Evolutionary conservation across 2,797 vertebrate species (phyloP).

Genomic region (Sebastes melanostomus): DNA sequence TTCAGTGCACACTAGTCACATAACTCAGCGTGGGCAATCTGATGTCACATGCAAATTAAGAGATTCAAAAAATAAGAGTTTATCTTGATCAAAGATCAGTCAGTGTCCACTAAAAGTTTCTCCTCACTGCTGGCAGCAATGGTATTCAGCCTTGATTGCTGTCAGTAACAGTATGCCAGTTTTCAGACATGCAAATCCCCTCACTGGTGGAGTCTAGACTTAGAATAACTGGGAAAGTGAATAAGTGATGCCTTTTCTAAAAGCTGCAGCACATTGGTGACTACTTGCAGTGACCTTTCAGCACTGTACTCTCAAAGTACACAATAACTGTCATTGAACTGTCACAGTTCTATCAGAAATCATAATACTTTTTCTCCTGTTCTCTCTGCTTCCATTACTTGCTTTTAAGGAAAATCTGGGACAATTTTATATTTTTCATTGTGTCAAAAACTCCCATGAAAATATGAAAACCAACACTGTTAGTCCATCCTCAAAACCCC

Average conservation of each 20-base stretch:
- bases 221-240: background rate
- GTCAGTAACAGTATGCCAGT: background rate
- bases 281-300: background rate
- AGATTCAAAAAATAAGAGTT: background rate
- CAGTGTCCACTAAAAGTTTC: background rate
- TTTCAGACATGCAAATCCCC: background rate
- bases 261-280: background rate
- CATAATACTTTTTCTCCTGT: background rate
- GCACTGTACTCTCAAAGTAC: background rate
- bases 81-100: background rate
- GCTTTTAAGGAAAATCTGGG: background rate
- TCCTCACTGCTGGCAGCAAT: background rate
- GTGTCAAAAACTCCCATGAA: background rate
- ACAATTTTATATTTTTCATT: background rate
- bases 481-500: background rate
- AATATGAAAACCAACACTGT: background rate
- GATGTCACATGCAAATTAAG: constrained; percentile 27
- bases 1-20: constrained; percentile 16
- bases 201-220: too few relatives aligned
- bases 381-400: background rate
- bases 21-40: constrained; percentile 1
- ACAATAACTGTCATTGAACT: background rate
- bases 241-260: background rate
- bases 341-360: background rate
- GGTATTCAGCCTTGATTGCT: background rate